phyloP scores from a whole-genome alignment of 37 sponge, comb jelly and placozoan species.

The Spongia lamella region DNA sequence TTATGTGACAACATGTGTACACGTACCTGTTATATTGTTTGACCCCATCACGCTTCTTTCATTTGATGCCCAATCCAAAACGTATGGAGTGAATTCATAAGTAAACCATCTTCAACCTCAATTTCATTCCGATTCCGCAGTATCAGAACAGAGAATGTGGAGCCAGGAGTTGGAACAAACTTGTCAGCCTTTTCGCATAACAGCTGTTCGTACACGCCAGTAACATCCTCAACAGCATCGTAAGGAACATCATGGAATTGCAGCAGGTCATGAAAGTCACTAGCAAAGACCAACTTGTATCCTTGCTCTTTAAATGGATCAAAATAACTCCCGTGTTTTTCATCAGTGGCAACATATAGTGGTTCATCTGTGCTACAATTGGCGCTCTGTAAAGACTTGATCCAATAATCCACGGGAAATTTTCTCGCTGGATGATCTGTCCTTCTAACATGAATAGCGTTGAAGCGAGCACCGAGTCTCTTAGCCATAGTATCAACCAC shows the following conservation, averaged over 20 bases:
- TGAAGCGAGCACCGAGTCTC: slow-evolving; percentile 43
- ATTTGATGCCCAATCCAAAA: slow-evolving; percentile 62
- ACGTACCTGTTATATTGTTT: no score
- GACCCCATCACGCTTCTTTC: no score
- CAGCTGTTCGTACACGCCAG: slow-evolving; percentile 76
- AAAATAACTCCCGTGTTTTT: slow-evolving; percentile 48
- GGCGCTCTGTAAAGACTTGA: slow-evolving; percentile 33
- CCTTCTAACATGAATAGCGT: slow-evolving; percentile 83
- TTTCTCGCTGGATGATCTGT: slow-evolving; percentile 42
- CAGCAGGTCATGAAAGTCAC: slow-evolving; percentile 42
- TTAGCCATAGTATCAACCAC: slow-evolving; percentile 22
- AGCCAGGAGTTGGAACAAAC: slow-evolving; percentile 67
- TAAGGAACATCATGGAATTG: slow-evolving; percentile 15
- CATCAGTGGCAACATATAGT: slow-evolving; percentile 85
- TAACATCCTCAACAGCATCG: slow-evolving; percentile 41
- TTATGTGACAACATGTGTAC: no score
- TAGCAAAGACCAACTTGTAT: slow-evolving; percentile 50
- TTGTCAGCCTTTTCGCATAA: slow-evolving; percentile 51
- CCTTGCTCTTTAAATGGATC: slow-evolving; percentile 47
- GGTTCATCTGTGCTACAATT: slow-evolving; percentile 36
- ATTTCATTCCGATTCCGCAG: slow-evolving; percentile 58
- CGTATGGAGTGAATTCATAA: slow-evolving; percentile 40
- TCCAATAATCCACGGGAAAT: slow-evolving; percentile 53
- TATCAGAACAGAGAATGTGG: slow-evolving; percentile 62
- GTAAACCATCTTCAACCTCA: slow-evolving; percentile 37